phyloP scores from a whole-genome alignment of 2,113 vertebrate species.

The Hyaena hyaena region DNA sequence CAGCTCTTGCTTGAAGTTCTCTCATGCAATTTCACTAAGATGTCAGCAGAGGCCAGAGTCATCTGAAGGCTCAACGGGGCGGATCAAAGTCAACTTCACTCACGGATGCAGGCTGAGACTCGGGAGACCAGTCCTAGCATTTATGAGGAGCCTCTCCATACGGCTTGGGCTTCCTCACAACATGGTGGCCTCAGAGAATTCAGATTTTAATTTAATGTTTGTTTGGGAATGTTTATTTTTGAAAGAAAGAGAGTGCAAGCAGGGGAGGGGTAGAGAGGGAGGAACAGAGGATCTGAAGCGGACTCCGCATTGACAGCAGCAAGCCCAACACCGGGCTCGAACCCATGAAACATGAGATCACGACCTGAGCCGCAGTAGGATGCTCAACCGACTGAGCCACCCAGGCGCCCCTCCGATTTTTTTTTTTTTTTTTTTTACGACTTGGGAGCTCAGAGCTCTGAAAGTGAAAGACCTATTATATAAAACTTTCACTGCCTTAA shows the following conservation, averaged over 20 bases:
- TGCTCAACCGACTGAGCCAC: too few relatives aligned
- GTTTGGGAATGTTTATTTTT: too few relatives aligned
- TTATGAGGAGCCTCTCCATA: not conserved
- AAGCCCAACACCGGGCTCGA: too few relatives aligned
- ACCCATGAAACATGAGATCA: too few relatives aligned
- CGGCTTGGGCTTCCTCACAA: not conserved
- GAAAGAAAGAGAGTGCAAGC: too few relatives aligned
- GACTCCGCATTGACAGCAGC: too few relatives aligned
- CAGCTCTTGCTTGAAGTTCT: not conserved
- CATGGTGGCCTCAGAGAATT: not conserved
- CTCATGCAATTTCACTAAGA: not conserved
- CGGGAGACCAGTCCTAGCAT: not conserved
- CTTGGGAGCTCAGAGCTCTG: not conserved
- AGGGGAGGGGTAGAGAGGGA: too few relatives aligned
- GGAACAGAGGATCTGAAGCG: too few relatives aligned
- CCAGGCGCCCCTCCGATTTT: too few relatives aligned
- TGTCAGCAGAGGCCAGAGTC: not conserved
- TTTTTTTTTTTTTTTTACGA: not conserved
- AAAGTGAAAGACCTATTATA: not conserved
- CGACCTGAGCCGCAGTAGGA: too few relatives aligned
- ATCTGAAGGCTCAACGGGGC: not conserved
- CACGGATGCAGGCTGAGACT: not conserved
- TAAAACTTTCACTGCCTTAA: not conserved
- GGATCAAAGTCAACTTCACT: not conserved
- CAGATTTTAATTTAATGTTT: too few relatives aligned